A percentile compares a stretch with the other conserved stretches of the same genome.
These are phyloP conservation scores for Dasysyrphus tricinctus DNA, from an alignment of 2,888 invertebrate species.

Conservation along the genomic window DNA sequence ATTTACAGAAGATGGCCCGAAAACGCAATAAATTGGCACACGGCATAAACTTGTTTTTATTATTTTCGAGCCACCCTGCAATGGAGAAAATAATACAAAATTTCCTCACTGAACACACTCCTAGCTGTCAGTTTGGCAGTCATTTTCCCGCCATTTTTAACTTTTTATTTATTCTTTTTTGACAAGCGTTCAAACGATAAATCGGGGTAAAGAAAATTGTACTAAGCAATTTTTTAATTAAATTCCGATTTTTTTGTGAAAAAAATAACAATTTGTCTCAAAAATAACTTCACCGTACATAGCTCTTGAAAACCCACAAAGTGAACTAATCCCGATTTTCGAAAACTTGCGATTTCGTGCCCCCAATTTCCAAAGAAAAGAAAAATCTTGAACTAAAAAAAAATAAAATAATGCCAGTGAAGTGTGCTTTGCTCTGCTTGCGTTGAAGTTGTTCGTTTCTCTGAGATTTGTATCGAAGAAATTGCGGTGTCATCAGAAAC, in stretches of 20 bases:
- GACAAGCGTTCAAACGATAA: constrained; percentile 66
- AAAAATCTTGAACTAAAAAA: constrained; percentile 34
- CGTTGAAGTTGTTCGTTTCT: constrained; percentile 13
- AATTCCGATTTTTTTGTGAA: constrained; percentile 13
- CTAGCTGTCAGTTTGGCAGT: constrained; percentile 64
- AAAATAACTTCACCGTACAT: background rate
- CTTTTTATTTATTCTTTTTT: constrained; percentile 73
- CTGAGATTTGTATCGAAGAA: constrained; percentile 39
- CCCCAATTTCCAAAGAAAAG: constrained; percentile 30
- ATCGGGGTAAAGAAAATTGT: constrained; percentile 49
- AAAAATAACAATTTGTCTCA: constrained; percentile 17
- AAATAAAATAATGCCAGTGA: constrained; percentile 36
- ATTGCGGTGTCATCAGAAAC: constrained; percentile 71
- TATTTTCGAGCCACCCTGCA: background rate
- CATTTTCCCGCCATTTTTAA: constrained; percentile 76
- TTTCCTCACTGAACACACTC: constrained; percentile 33
- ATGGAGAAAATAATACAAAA: background rate
- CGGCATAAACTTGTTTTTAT: background rate
- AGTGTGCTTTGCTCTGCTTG: constrained; percentile 47
- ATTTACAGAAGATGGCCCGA: no score
- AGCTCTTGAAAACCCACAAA: background rate
- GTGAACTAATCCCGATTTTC: background rate
- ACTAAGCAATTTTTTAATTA: constrained; percentile 56
- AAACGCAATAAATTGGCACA: background rate
- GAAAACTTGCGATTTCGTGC: background rate